phyloP scores from a whole-genome alignment of 2,113 vertebrate species.

The Brachirus orientalis region DNA sequence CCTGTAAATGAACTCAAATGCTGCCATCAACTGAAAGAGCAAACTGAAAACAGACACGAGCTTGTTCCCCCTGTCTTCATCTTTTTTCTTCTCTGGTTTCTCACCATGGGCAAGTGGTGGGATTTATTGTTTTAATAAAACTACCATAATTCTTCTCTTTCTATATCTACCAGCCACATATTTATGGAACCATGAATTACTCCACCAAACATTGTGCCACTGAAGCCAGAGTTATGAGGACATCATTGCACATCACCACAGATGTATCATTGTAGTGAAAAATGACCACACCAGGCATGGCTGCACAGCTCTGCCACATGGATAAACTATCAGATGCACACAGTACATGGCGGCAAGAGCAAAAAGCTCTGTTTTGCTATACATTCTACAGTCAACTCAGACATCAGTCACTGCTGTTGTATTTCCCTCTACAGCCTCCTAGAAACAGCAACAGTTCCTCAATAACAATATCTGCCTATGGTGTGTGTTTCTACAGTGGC shows the following conservation, averaged over 20 bases:
- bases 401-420: conserved; percentile 41
- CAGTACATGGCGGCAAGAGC: background rate
- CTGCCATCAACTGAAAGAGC: conserved; percentile 48
- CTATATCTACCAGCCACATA: conserved; percentile 48
- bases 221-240: conserved; percentile 68
- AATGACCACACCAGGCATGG: conserved; percentile 33
- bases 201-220: conserved; percentile 69
- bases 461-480: conserved; percentile 53
- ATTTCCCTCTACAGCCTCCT: conserved; percentile 22
- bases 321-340: conserved; percentile 55
- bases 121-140: conserved; percentile 81
- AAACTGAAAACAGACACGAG: conserved; percentile 37
- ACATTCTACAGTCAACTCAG: conserved; percentile 35
- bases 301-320: conserved; percentile 29
- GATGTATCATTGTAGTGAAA: conserved; percentile 74
- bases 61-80: background rate
- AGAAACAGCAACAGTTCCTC: conserved; percentile 45
- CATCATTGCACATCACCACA: conserved; percentile 64
- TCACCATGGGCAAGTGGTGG: conserved; percentile 27
- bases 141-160: conserved; percentile 59
- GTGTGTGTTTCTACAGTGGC: no score
- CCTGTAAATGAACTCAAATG: conserved; percentile 69
- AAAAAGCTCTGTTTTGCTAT: conserved; percentile 17
- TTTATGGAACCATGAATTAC: conserved; percentile 77
- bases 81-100: background rate